These are phyloP conservation scores for Athetis lepigone DNA, from an alignment of 2,888 invertebrate genomes.

Conservation along the genomic window DNA sequence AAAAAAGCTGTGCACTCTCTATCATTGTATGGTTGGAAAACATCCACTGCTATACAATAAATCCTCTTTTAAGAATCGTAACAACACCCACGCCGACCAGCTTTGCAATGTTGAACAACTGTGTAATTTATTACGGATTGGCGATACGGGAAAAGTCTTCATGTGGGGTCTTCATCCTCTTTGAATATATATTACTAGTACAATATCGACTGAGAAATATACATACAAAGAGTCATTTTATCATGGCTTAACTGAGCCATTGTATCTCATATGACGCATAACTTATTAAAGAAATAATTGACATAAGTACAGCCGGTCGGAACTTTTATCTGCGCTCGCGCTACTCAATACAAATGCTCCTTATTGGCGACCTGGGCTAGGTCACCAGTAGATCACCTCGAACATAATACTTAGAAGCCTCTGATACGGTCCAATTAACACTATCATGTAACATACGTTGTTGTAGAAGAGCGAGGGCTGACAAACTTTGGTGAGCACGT, in stretches of 20 bases:
- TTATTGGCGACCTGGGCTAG: conserved; percentile 69
- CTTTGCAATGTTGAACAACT: not conserved
- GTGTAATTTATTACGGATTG: not conserved
- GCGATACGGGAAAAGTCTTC: not conserved
- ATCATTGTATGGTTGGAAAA: not conserved
- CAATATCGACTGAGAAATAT: conserved; percentile 6
- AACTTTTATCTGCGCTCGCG: conserved; percentile 31
- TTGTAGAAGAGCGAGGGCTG: conserved; percentile 34
- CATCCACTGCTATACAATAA: not conserved
- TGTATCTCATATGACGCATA: conserved; percentile 28
- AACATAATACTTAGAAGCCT: conserved; percentile 68
- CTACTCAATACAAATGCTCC: conserved; percentile 49
- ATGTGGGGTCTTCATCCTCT: conserved; percentile 1
- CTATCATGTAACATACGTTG: conserved; percentile 60
- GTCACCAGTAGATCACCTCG: conserved; percentile 78
- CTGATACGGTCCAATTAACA: conserved; percentile 75
- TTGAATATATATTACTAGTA: not conserved
- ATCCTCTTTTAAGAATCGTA: not conserved
- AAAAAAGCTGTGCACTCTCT: no score
- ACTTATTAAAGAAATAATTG: conserved; percentile 46
- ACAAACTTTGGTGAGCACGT: not conserved
- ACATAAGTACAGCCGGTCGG: conserved; percentile 15
- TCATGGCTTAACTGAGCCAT: conserved; percentile 1
- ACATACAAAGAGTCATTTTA: conserved; percentile 18
- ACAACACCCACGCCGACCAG: not conserved